phyloP scores from a whole-genome alignment of 2,113 vertebrate genomes.

The Xerus inauris region DNA sequence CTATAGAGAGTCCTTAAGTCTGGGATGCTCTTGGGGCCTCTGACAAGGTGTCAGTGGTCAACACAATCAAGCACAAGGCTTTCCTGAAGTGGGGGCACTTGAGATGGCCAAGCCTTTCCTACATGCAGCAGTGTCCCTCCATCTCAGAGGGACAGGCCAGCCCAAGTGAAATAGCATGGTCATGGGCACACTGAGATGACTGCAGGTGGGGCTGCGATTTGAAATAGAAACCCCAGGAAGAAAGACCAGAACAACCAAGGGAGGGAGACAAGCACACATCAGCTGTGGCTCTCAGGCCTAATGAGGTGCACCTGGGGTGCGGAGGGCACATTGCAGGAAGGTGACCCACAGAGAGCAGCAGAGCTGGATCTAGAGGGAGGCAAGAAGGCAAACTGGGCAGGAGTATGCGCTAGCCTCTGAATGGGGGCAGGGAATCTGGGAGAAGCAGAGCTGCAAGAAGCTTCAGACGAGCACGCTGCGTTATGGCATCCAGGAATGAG shows the following conservation, averaged over 20 bases:
- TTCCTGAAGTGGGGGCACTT: background rate
- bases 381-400: too few species aligned
- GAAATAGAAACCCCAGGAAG: background rate
- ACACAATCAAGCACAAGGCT: rapidly evolving
- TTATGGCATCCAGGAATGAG: background rate
- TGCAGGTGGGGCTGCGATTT: background rate
- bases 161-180: background rate
- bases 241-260: background rate
- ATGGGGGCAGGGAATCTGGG: too few species aligned
- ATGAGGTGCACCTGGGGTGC: too few species aligned
- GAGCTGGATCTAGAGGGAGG: background rate
- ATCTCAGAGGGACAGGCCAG: background rate
- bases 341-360: background rate
- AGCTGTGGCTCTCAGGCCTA: rapidly evolving
- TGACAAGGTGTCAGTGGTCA: background rate
- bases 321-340: background rate
- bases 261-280: background rate
- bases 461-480: background rate
- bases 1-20: background rate
- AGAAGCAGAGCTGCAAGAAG: background rate
- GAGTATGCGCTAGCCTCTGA: background rate
- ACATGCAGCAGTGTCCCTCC: background rate
- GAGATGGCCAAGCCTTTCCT: background rate
- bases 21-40: background rate
- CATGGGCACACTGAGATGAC: background rate